Conservation (phyloP, 2,113 vertebrate genomes). For the Xiphophorus maculatus region DNA sequence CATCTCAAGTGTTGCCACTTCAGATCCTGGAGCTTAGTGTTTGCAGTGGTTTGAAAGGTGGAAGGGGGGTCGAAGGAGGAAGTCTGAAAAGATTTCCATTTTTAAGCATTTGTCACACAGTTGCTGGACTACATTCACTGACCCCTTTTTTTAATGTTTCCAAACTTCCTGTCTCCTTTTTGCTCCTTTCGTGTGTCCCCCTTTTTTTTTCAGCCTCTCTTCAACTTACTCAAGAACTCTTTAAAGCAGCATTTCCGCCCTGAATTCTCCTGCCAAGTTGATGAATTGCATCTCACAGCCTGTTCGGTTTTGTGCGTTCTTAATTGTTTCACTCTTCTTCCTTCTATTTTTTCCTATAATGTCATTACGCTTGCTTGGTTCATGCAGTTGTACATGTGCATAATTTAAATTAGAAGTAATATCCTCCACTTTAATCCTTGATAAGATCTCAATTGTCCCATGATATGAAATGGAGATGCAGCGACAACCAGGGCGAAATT, state of each 20-base stretch:
- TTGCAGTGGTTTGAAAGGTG: conserved; percentile 37
- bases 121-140: conserved; percentile 65
- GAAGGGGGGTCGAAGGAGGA: conserved; percentile 62
- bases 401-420: conserved; percentile 78
- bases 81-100: conserved; percentile 76
- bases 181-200: conserved; percentile 46
- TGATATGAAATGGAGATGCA: conserved; percentile 78
- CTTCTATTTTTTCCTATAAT: conserved; percentile 26
- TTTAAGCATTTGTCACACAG: conserved; percentile 73
- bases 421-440: conserved; percentile 78
- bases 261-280: conserved; percentile 53
- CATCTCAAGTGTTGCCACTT: conserved; percentile 86
- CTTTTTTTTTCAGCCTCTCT: conserved; percentile 51
- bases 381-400: conserved; percentile 66
- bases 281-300: conserved; percentile 63
- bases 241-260: conserved; percentile 53
- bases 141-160: conserved; percentile 50
- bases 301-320: conserved; percentile 54
- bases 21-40: conserved; percentile 79
- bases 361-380: conserved; percentile 63
- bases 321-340: conserved; percentile 61
- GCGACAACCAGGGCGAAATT: conserved; percentile 70
- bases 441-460: conserved; percentile 79
- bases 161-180: conserved; percentile 65
- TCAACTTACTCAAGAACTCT: conserved; percentile 70